Conservation (phyloP, 1,140 invertebrate species). For the Copidosoma floridanum region DNA sequence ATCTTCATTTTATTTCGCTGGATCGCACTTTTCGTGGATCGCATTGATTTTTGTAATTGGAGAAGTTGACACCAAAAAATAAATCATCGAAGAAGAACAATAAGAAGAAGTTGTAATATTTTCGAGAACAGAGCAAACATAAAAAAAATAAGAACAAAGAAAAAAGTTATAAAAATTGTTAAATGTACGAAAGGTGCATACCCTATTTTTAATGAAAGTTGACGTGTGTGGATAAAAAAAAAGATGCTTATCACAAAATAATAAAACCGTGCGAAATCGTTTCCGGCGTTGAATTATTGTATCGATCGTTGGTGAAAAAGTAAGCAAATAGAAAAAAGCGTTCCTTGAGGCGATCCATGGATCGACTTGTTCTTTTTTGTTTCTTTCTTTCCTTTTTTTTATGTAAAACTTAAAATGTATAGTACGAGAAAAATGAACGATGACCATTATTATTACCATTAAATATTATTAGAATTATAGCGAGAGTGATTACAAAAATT, state of each 20-base stretch:
- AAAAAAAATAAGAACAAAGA: conserved; percentile 8
- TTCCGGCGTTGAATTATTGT: too few relatives aligned
- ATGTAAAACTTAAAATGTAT: conserved; percentile 21
- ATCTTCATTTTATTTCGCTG: neutral
- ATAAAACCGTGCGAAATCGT: conserved; percentile 26
- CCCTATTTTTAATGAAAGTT: conserved; percentile 14
- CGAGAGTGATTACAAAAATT: conserved; percentile 25
- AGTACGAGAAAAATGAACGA: conserved; percentile 14
- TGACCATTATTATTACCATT: conserved; percentile 12
- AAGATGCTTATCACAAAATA: too few relatives aligned
- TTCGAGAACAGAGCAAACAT: conserved; percentile 8
- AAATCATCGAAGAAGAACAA: too few relatives aligned
- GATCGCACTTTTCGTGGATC: neutral
- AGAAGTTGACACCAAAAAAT: too few relatives aligned
- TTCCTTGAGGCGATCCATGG: conserved; percentile 12
- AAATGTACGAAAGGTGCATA: conserved; percentile 5
- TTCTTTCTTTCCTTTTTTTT: conserved; percentile 3
- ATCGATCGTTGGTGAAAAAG: neutral
- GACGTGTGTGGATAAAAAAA: too few relatives aligned
- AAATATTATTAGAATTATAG: conserved; percentile 16
- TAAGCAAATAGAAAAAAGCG: neutral
- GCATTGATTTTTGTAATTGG: conserved; percentile 3
- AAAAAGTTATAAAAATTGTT: conserved; percentile 24
- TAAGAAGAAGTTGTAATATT: too few relatives aligned
- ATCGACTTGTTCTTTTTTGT: conserved; percentile 9